Base-by-base conservation (phyloP, 2,888 invertebrate species). In the Eumacrocentrus americanus region DNA sequence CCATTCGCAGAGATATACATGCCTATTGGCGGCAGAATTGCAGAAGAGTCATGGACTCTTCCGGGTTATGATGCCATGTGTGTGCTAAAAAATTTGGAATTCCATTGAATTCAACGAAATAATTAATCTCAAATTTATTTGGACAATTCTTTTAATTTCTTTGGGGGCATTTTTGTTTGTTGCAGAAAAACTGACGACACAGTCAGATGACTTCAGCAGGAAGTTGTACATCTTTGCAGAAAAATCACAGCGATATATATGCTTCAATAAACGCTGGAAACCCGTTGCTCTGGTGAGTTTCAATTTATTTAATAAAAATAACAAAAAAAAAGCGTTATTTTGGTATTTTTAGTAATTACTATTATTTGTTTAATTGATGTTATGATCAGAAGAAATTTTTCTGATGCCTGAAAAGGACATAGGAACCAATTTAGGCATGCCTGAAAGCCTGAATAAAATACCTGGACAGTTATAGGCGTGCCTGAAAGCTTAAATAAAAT, bases 221-320 rank as follows among this genome's bases (percentile, higher is more conserved):
- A 86, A 85, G 74, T 82, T 88, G 75, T 86, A 86, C 77, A 87
- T 88, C 81, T 85, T 84, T 83, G 90, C 89, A 76, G 89, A 89
- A 81, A 85, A 88, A 79, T 87, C 87, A 75, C 85, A 87, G 80
- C 87, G 88, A 84, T 90, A 87, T 83, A 86, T 90, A 76, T 90
- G 90, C 84, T 90, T 90, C 87, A 89, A 88, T 82, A 84, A 83
- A 81, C 86, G 86, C 71, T 88, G 89, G 83, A 87, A 86, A 81
- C 85, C 90, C 76, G 86, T 90, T 72, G 89, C 89, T 83, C 85
- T 88, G 85, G 88, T 88, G 81, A 84, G 76, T 76, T 11, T 57
- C 11, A 3, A 14, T 18, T 12, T 6, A 23, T 40, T 38, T 16
- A 25, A n/a, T 5, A 14, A 29, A 2, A 12, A n/a, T n/a, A n/a